Conservation (phyloP, 1,140 invertebrate species). For the Frieseomelitta varia region DNA sequence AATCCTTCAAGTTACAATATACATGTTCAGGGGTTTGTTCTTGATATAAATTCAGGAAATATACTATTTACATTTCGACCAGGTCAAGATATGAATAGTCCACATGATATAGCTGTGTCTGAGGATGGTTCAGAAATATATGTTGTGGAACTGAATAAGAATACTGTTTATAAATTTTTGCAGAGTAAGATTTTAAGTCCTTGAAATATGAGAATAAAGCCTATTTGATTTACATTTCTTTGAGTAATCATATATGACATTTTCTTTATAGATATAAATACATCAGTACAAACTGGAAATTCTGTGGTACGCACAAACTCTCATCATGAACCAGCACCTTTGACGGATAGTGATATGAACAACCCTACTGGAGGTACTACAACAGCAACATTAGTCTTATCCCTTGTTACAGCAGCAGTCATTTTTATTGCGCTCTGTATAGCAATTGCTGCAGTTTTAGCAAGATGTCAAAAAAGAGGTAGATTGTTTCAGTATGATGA, state of each 20-base stretch:
- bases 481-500: conserved; percentile 71
- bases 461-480: conserved; percentile 80
- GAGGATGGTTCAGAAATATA: conserved; percentile 87
- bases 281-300: conserved; percentile 34
- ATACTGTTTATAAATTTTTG: conserved; percentile 85
- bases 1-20: conserved; percentile 54
- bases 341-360: conserved; percentile 56
- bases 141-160: conserved; percentile 88
- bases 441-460: conserved; percentile 73
- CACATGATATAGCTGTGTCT: conserved; percentile 89
- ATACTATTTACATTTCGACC: conserved; percentile 85
- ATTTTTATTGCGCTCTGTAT: conserved; percentile 74
- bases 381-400: conserved; percentile 64
- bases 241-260: not conserved
- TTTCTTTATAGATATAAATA: conserved; percentile 56
- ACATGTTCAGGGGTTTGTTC: conserved; percentile 86
- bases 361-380: conserved; percentile 52
- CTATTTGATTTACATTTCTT: not conserved
- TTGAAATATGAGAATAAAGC: not conserved
- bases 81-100: conserved; percentile 84
- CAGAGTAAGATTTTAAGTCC: conserved; percentile 71
- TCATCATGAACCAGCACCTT: conserved; percentile 58
- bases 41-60: conserved; percentile 84
- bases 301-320: conserved; percentile 14
- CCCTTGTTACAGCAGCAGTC: conserved; percentile 68